A percentile compares a stretch with the other conserved stretches of the same genome.
phyloP scores from a whole-genome alignment of 23 tunicate species.

The Ciona savignyi region DNA sequence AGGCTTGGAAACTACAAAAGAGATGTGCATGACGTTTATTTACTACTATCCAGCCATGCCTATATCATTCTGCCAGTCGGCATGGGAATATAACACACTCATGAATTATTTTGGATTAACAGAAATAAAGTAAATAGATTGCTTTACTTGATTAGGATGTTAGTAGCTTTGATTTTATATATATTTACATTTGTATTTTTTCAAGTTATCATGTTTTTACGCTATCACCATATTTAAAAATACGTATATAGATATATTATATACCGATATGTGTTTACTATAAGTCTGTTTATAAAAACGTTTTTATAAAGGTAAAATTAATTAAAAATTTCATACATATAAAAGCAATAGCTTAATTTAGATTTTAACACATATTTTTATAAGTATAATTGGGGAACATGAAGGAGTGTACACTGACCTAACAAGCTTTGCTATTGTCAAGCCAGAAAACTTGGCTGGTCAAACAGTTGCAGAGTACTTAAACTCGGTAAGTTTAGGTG shows the following conservation, averaged over 20 bases:
- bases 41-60: constrained; percentile 42
- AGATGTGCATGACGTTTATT: constrained; percentile 42
- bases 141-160: too few species aligned
- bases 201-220: too few species aligned
- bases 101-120: constrained; percentile 19
- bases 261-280: too few species aligned
- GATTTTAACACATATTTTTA: neutral
- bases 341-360: too few species aligned
- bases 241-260: too few species aligned
- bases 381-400: neutral
- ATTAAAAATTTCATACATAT: too few species aligned
- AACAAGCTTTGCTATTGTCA: neutral
- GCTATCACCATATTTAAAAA: too few species aligned
- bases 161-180: too few species aligned
- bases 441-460: neutral
- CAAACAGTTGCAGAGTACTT: neutral
- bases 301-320: too few species aligned
- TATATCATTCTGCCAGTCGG: constrained; percentile 12
- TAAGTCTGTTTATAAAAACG: too few species aligned
- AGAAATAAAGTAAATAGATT: constrained; percentile 3
- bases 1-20: constrained; percentile 30
- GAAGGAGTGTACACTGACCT: neutral
- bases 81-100: neutral
- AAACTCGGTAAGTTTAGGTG: neutral
- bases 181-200: too few species aligned